Conservation (phyloP, 2,888 invertebrate species). For the Oasisia sp. region DNA sequence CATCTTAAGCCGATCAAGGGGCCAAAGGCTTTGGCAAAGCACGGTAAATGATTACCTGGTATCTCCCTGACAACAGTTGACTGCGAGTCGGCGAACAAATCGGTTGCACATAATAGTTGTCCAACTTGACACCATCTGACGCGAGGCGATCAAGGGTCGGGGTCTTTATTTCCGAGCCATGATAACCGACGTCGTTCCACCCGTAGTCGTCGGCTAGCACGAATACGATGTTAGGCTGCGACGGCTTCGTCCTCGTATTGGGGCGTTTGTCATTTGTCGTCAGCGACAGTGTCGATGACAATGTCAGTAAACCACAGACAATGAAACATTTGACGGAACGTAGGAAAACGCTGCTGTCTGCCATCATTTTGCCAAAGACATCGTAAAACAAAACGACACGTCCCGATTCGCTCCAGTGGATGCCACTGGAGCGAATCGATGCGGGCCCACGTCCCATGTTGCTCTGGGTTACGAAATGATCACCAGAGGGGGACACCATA, state of each 20-base stretch:
- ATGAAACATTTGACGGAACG: background rate
- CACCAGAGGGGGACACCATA: too few species aligned
- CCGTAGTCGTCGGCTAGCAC: slow-evolving; percentile 60
- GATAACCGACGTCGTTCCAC: slow-evolving; percentile 60
- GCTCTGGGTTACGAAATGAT: too few species aligned
- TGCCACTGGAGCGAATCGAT: too few species aligned
- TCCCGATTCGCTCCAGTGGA: background rate
- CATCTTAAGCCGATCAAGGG: too few species aligned
- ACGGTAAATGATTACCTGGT: slow-evolving; percentile 45
- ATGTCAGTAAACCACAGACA: background rate
- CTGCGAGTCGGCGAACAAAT: slow-evolving; percentile 58
- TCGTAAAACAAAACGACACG: too few species aligned
- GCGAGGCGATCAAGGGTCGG: slow-evolving; percentile 53
- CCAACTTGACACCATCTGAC: slow-evolving; percentile 50
- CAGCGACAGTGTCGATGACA: too few species aligned
- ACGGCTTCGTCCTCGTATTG: too few species aligned
- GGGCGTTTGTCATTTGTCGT: background rate
- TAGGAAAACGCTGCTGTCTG: background rate
- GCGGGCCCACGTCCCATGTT: too few species aligned
- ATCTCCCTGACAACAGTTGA: slow-evolving; percentile 57
- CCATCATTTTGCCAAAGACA: background rate
- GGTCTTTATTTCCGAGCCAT: slow-evolving; percentile 55
- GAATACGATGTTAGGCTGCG: slow-evolving; percentile 20
- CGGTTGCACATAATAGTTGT: slow-evolving; percentile 60
- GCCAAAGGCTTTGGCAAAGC: too few species aligned